These are phyloP conservation scores for Silurus lanzhouensis DNA, from an alignment of 2,797 vertebrate genomes.

Conservation along the genomic window DNA sequence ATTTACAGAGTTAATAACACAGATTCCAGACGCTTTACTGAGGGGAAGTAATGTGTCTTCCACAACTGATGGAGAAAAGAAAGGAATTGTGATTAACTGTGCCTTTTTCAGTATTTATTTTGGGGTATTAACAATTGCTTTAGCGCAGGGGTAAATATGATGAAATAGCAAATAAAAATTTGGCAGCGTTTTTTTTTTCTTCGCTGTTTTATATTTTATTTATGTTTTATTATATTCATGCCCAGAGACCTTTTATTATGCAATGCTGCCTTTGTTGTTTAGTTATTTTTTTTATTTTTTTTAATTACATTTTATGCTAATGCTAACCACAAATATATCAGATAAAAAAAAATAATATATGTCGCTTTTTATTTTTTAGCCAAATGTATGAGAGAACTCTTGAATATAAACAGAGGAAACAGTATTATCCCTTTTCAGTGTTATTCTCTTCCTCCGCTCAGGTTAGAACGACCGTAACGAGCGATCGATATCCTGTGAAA, in stretches of 20 bases:
- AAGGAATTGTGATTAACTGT: neutral
- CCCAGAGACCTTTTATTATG: slow-evolving; percentile 3
- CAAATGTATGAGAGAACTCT: slow-evolving; percentile 44
- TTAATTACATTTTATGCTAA: neutral
- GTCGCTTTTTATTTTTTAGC: slow-evolving; percentile 55
- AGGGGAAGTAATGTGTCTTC: neutral
- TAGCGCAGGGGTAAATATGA: neutral
- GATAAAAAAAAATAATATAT: slow-evolving; percentile 56
- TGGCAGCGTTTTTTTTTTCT: too few relatives aligned
- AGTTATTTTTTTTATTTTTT: neutral
- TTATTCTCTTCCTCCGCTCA: neutral
- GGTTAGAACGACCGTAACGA: neutral
- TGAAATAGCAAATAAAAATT: neutral
- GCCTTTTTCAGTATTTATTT: neutral
- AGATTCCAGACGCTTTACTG: neutral
- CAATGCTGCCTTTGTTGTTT: neutral
- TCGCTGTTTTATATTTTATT: too few relatives aligned
- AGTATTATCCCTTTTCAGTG: neutral
- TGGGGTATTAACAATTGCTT: neutral
- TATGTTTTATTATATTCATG: neutral
- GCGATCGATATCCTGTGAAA: neutral
- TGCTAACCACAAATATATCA: slow-evolving; percentile 50
- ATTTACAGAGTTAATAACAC: neutral
- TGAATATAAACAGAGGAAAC: slow-evolving; percentile 37
- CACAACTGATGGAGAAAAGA: neutral